Evolutionary conservation across 2,888 invertebrate genomes (phyloP).

Genomic region (Pollenia angustigena): DNA sequence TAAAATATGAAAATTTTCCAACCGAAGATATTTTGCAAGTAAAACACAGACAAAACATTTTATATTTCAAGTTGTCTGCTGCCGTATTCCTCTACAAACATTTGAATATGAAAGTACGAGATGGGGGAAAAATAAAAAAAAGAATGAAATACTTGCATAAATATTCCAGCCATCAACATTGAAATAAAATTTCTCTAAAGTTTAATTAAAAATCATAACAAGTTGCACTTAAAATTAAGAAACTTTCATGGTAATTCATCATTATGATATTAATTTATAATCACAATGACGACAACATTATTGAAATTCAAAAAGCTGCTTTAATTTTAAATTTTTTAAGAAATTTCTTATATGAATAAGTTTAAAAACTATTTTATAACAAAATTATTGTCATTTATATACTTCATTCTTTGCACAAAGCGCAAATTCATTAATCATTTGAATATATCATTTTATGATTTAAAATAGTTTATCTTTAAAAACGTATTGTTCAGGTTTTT

Average conservation of each 20-base stretch:
- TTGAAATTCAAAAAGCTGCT: not conserved
- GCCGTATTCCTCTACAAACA: not conserved
- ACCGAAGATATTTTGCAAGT: not conserved
- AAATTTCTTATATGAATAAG: conserved; percentile 18
- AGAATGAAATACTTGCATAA: not conserved
- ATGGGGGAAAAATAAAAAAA: not conserved
- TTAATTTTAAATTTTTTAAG: not conserved
- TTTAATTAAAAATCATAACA: conserved; percentile 68
- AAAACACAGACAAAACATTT: conserved; percentile 15
- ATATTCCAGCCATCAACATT: not conserved
- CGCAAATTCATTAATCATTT: conserved; percentile 67
- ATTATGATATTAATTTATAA: conserved; percentile 8
- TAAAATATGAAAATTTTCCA: not conserved
- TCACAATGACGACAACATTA: not conserved
- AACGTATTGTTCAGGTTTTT: conserved; percentile 39
- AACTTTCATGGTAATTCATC: conserved; percentile 25
- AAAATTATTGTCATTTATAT: conserved; percentile 50
- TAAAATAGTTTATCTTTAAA: conserved; percentile 58
- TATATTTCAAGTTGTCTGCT: conserved; percentile 61
- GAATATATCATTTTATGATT: conserved; percentile 46
- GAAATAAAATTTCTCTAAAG: conserved; percentile 47
- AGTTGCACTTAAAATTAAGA: conserved; percentile 38
- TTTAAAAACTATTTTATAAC: not conserved
- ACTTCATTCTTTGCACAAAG: not conserved
- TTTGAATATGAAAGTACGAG: conserved; percentile 7